Evolutionary conservation across 1,140 invertebrate species (phyloP), one percentile per base, ranked within the genome.

Genomic region (Chlorops oryzae): DNA sequence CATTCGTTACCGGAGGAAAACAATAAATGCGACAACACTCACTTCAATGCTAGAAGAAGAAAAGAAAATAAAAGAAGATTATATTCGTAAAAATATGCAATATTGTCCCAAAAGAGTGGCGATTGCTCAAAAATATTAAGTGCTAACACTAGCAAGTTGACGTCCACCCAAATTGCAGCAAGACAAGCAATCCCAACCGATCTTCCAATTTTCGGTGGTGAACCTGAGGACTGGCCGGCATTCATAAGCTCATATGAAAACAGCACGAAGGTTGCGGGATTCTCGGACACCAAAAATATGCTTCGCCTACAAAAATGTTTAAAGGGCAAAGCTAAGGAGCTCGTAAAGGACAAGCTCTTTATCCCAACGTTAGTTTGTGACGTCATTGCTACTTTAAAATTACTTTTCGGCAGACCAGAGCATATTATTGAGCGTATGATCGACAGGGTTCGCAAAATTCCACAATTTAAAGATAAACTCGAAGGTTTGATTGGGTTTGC

Each of bases 1-100:
- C n/a, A n/a, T n/a, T n/a, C n/a, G n/a, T n/a, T n/a, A n/a, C n/a
- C n/a, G n/a, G n/a, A n/a, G n/a, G n/a, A n/a, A n/a, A n/a, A n/a
- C n/a, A n/a, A n/a, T n/a, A n/a, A n/a, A n/a, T n/a, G n/a, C n/a
- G n/a, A n/a, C n/a, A n/a, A n/a, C n/a, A n/a, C n/a, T n/a, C n/a
- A n/a, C n/a, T n/a, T n/a, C n/a, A n/a, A 46, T 46, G 24, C 28
- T 46, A 13, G 43, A 46, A 20, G 43, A 47, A 37, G 45, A 47
- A 38, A 47, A 47, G 38, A 10, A 47, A 17, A 22, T 47, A 13
- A 32, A 47, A 35, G 18, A 9, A 20, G 32, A 37, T 15, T 47
- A 35, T 38, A 37, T 47, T 15, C 6, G 38, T 13, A 47, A 22
- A 47, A 47, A 24, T 47, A 47, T 22, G 23, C 23, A 24, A 47